These are phyloP conservation scores for Dione juno DNA, from an alignment of 2,888 invertebrate species.

Conservation along the genomic window DNA sequence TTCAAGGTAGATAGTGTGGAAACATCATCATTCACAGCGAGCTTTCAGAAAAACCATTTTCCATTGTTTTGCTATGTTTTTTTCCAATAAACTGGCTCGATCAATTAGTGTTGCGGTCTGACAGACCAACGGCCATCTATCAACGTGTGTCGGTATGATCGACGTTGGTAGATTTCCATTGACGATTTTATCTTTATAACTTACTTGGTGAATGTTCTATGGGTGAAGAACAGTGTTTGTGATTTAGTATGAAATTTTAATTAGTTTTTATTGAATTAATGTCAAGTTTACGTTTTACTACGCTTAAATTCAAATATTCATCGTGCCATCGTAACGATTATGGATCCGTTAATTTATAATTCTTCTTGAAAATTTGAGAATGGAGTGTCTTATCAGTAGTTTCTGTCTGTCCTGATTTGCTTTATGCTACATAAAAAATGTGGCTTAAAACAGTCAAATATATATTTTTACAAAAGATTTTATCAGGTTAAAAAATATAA, in stretches of 20 bases:
- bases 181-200: constrained; percentile 28
- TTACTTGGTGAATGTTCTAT: constrained; percentile 10
- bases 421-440: too few species aligned
- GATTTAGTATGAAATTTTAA: not conserved
- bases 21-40: constrained; percentile 34
- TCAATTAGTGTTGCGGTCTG: constrained; percentile 38
- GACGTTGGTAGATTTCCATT: constrained; percentile 35
- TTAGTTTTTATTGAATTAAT: not conserved
- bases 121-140: constrained; percentile 42
- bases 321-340: too few species aligned
- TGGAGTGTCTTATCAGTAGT: too few species aligned
- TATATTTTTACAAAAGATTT: too few species aligned
- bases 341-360: too few species aligned
- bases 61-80: constrained; percentile 39
- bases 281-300: not conserved
- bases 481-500: too few species aligned
- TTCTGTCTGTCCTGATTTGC: too few species aligned
- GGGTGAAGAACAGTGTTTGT: not conserved
- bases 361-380: too few species aligned
- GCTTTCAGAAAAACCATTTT: constrained; percentile 32
- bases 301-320: not conserved
- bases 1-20: constrained; percentile 9
- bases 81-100: constrained; percentile 36
- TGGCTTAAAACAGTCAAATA: too few species aligned
- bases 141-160: constrained; percentile 41